These are phyloP conservation scores for Aplocera efformata DNA, from an alignment of 2,888 invertebrate species.

Conservation along the genomic window DNA sequence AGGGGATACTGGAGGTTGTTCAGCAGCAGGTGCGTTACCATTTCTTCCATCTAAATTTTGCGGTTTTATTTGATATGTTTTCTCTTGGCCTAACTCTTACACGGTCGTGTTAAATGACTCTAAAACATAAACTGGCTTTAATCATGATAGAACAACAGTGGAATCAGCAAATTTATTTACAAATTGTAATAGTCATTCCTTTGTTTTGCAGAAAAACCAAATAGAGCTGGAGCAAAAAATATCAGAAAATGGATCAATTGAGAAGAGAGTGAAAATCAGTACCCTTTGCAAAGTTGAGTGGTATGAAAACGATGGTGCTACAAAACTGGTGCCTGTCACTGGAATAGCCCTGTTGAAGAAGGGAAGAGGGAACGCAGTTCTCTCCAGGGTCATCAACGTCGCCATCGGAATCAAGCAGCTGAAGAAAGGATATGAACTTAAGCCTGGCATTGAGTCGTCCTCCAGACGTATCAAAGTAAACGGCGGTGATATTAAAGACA, in stretches of 20 bases:
- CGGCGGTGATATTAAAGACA: constrained; percentile 82
- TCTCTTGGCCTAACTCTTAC: no score
- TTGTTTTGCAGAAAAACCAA: constrained; percentile 66
- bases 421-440: constrained; percentile 81
- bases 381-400: constrained; percentile 80
- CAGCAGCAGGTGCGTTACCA: constrained; percentile 80
- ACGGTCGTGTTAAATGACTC: no score
- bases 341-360: constrained; percentile 81
- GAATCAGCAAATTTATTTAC: no score
- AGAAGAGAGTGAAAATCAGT: constrained; percentile 82
- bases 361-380: constrained; percentile 70
- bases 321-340: constrained; percentile 79
- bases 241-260: constrained; percentile 68
- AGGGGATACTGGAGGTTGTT: constrained; percentile 84
- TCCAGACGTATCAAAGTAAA: constrained; percentile 82
- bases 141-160: no score
- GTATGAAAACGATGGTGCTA: constrained; percentile 83
- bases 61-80: no score
- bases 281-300: constrained; percentile 85
- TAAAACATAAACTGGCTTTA: no score
- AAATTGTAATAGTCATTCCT: neutral
- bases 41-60: no score
- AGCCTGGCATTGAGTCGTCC: constrained; percentile 83
- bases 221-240: constrained; percentile 70
- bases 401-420: constrained; percentile 78